Evolutionary conservation across 1,140 invertebrate genomes (phyloP).

Genomic region (Adelges cooleyi): DNA sequence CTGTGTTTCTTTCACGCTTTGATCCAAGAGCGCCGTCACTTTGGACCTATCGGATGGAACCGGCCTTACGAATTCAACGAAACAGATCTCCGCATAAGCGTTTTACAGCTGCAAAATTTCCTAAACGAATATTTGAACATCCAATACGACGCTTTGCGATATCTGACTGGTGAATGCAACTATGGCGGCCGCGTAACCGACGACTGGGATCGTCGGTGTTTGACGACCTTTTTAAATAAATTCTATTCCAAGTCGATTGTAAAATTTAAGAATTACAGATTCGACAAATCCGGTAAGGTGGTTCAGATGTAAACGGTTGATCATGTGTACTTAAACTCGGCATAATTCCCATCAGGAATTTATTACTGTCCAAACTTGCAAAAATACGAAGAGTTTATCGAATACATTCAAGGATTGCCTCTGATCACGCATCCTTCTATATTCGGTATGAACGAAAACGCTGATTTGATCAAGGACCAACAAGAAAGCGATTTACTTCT

Average conservation of each 20-base stretch:
- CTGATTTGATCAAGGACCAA: conserved; percentile 88
- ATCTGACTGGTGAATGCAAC: conserved; percentile 90
- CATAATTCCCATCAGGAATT: no score
- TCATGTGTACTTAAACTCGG: conserved; percentile 30
- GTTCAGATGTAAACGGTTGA: no score
- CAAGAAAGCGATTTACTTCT: conserved; percentile 73
- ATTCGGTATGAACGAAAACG: conserved; percentile 89
- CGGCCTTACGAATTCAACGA: conserved; percentile 92
- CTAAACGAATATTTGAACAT: conserved; percentile 46
- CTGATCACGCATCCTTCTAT: conserved; percentile 69
- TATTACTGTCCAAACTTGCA: conserved; percentile 65
- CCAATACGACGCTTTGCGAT: conserved; percentile 77
- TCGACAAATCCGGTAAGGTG: conserved; percentile 28
- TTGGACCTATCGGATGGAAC: conserved; percentile 87
- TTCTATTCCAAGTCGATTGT: conserved; percentile 54
- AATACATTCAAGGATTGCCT: conserved; percentile 45
- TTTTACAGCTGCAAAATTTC: conserved; percentile 36
- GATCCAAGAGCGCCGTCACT: conserved; percentile 76
- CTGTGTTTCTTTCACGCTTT: conserved; percentile 87
- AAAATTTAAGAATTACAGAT: conserved; percentile 32
- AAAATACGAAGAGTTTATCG: conserved; percentile 63
- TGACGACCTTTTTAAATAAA: conserved; percentile 68
- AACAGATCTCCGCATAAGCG: conserved; percentile 76
- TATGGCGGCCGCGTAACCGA: conserved; percentile 93
- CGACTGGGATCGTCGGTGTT: conserved; percentile 80